phyloP scores from a whole-genome alignment of 2,113 vertebrate species.

The Ciconia maguari region DNA sequence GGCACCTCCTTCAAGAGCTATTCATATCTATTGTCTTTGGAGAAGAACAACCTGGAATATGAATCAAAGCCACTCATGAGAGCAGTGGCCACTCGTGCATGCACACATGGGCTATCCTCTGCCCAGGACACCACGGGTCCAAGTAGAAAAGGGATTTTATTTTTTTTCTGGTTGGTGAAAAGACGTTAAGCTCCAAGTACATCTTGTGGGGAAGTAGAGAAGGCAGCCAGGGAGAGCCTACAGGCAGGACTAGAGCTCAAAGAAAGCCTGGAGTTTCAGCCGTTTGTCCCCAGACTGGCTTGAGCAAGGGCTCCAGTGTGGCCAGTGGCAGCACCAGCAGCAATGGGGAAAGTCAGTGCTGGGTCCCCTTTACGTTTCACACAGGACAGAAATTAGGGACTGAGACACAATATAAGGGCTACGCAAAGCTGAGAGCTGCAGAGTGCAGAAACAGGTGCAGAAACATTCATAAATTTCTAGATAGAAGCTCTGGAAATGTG shows the following conservation, averaged over 20 bases:
- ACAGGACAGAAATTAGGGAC: neutral
- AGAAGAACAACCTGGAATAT: neutral
- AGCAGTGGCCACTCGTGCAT: neutral
- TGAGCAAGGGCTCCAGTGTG: neutral
- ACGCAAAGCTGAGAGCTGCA: neutral
- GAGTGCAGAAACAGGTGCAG: neutral
- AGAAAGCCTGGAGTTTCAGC: neutral
- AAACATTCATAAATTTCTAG: neutral
- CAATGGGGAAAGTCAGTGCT: neutral
- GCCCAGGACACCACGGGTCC: neutral
- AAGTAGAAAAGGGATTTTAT: neutral
- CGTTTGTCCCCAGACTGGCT: neutral
- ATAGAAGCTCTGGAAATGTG: slow-evolving; percentile 17
- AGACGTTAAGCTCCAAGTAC: neutral
- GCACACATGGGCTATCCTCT: neutral
- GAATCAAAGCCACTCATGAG: neutral
- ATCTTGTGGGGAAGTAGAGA: neutral
- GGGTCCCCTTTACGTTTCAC: neutral
- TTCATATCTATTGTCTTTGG: neutral
- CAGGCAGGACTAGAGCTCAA: neutral
- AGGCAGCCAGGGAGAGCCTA: neutral
- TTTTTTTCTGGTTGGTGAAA: neutral
- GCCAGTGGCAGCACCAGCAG: neutral
- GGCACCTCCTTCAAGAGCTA: neutral
- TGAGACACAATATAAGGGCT: neutral